These are phyloP conservation scores for Cossypha caffra DNA, from an alignment of 2,797 vertebrate genomes.

Conservation along the genomic window DNA sequence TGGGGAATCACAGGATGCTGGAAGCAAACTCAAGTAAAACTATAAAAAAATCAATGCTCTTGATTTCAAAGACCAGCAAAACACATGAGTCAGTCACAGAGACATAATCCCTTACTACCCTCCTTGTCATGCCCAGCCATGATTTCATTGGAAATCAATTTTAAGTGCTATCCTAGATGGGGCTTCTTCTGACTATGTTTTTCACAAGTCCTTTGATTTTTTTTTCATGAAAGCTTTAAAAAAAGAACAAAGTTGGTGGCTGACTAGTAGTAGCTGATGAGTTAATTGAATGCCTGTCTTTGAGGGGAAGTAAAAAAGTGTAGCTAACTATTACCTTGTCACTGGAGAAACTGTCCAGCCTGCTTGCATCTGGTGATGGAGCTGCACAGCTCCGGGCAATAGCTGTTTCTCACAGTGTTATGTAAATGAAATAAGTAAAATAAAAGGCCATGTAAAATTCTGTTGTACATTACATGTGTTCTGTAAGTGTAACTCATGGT, in stretches of 20 bases:
- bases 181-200: background rate
- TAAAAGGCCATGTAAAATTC: background rate
- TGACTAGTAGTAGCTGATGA: background rate
- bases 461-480: background rate
- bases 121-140: background rate
- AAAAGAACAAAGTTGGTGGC: background rate
- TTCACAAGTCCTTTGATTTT: background rate
- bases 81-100: constrained; percentile 1
- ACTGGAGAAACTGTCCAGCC: background rate
- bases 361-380: background rate
- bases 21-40: background rate
- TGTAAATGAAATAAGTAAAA: background rate
- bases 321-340: background rate
- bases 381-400: background rate
- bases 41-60: constrained; percentile 17
- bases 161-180: constrained; percentile 7
- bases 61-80: constrained; percentile 18
- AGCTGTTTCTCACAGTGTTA: background rate
- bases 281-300: background rate
- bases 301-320: background rate
- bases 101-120: background rate
- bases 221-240: background rate
- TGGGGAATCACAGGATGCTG: constrained; percentile 84
- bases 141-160: constrained; percentile 39
- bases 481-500: background rate